phyloP scores from a whole-genome alignment of 2,888 invertebrate species.

The Argyresthia goedartella region DNA sequence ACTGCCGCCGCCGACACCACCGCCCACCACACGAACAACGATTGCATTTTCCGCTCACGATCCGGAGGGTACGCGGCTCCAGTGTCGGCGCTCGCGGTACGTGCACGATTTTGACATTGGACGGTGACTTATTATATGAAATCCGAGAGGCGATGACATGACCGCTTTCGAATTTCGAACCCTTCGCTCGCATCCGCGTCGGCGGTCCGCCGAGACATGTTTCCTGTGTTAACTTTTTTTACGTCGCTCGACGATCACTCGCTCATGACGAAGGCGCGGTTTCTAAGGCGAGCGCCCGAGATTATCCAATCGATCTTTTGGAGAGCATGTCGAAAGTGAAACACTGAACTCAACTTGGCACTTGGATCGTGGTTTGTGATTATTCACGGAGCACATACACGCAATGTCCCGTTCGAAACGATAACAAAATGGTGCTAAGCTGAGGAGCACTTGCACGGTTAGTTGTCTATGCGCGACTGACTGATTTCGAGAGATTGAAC shows the following conservation, averaged over 20 bases:
- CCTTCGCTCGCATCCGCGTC: constrained; percentile 66
- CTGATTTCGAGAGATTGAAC: constrained; percentile 41
- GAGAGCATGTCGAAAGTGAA: constrained; percentile 59
- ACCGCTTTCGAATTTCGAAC: constrained; percentile 72
- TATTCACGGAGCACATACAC: constrained; percentile 66
- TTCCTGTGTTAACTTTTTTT: constrained; percentile 69
- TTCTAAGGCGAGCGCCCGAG: constrained; percentile 59
- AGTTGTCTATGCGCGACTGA: constrained; percentile 70
- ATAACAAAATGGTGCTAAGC: constrained; percentile 67
- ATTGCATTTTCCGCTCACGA: constrained; percentile 61
- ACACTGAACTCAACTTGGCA: constrained; percentile 40
- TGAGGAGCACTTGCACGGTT: constrained; percentile 49
- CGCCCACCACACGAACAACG: constrained; percentile 66
- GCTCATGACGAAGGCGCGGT: constrained; percentile 69
- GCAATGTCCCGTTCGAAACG: constrained; percentile 67
- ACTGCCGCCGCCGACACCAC: constrained; percentile 60
- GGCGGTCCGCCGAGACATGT: constrained; percentile 66
- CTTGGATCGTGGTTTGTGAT: constrained; percentile 47
- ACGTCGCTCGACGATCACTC: constrained; percentile 62
- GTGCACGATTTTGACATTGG: constrained; percentile 69
- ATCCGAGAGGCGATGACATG: constrained; percentile 70
- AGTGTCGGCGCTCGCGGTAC: constrained; percentile 57
- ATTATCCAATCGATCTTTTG: constrained; percentile 62
- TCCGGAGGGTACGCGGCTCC: constrained; percentile 34
- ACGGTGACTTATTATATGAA: constrained; percentile 68